A percentile compares a stretch with the other conserved stretches of the same genome.
Evolutionary conservation across 2,888 invertebrate species (phyloP).

Genomic region (Microplitis deprimator): DNA sequence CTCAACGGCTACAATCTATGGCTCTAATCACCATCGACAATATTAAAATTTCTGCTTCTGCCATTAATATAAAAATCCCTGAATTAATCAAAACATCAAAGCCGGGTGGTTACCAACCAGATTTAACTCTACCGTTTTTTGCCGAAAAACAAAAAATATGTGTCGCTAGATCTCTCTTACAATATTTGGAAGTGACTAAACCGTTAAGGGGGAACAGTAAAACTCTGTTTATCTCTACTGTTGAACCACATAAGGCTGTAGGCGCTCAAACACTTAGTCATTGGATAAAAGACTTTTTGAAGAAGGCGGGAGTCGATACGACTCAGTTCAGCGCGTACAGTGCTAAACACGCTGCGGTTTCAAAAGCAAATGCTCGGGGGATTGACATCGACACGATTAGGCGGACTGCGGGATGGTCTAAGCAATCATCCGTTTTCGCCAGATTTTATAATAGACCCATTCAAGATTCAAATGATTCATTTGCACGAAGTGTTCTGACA

Average conservation of each 20-base stretch:
- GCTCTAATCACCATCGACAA: conserved; percentile 43
- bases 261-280: conserved; percentile 43
- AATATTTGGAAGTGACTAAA: conserved; percentile 38
- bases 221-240: conserved; percentile 32
- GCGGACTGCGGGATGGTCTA: conserved; percentile 35
- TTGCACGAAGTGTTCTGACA: too few species aligned
- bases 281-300: conserved; percentile 40
- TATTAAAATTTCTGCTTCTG: conserved; percentile 27
- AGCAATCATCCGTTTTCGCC: conserved; percentile 29
- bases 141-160: conserved; percentile 26
- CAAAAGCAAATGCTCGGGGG: conserved; percentile 32
- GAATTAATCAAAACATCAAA: conserved; percentile 40
- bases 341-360: conserved; percentile 41
- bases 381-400: conserved; percentile 36
- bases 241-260: conserved; percentile 35
- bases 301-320: conserved; percentile 43
- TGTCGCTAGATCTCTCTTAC: conserved; percentile 22
- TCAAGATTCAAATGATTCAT: too few species aligned
- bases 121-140: conserved; percentile 30
- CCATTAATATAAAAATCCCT: conserved; percentile 40
- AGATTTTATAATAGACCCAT: conserved; percentile 21
- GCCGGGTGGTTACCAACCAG: conserved; percentile 32
- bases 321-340: conserved; percentile 42
- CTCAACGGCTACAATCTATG: conserved; percentile 45
- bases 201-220: conserved; percentile 26